Percentiles rank a stretch among this genome's conserved stretches.
These are phyloP conservation scores for Spermophilus dauricus DNA, from an alignment of 2,113 vertebrate genomes.

Conservation along the genomic window DNA sequence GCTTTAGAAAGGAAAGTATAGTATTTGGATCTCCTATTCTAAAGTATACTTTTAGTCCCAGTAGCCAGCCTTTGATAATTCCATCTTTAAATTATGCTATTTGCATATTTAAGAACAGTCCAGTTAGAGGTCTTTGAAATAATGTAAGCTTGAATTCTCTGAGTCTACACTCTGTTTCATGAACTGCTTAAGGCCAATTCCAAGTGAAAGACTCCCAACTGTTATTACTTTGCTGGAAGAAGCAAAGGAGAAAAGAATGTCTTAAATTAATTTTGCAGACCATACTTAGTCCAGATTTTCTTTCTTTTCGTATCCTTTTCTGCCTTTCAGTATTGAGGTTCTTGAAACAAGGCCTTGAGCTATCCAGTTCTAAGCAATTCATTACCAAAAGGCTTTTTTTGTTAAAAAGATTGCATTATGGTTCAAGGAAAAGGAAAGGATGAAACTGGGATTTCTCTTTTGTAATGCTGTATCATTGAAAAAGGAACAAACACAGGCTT, in stretches of 20 bases:
- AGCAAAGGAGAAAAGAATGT: conserved; percentile 68
- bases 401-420: conserved; percentile 55
- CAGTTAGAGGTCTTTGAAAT: conserved; percentile 57
- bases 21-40: neutral
- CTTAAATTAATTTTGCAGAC: conserved; percentile 78
- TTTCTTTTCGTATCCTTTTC: conserved; percentile 67
- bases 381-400: conserved; percentile 50
- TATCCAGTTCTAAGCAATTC: conserved; percentile 65
- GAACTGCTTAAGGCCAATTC: conserved; percentile 67
- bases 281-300: conserved; percentile 73
- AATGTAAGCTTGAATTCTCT: conserved; percentile 47
- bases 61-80: neutral
- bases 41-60: neutral
- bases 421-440: conserved; percentile 55
- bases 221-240: conserved; percentile 78
- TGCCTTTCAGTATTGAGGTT: conserved; percentile 55
- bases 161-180: conserved; percentile 53
- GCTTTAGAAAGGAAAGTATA: neutral
- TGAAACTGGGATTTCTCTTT: conserved; percentile 44
- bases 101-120: conserved; percentile 31
- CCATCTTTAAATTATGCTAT: conserved; percentile 8
- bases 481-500: conserved; percentile 30
- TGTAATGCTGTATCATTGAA: conserved; percentile 13
- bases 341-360: conserved; percentile 70
- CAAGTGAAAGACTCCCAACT: conserved; percentile 69